Base-by-base conservation (phyloP, 2,113 vertebrate genomes). In the Sander lucioperca region DNA sequence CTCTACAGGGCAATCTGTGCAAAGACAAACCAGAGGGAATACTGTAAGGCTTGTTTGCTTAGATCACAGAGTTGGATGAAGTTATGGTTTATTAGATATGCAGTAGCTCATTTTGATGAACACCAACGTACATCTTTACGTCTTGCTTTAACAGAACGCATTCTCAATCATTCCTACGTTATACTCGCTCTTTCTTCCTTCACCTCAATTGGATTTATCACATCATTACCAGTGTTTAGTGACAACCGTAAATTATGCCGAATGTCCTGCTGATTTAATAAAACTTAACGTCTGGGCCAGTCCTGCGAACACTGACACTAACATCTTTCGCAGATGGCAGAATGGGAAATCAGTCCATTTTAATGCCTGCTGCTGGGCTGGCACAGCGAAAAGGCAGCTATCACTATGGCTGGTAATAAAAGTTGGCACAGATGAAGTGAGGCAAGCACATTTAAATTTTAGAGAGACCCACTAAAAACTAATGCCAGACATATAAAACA, bases 311-410 rank as follows among this genome's bases (percentile, higher is more conserved):
- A 47, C 51, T 43, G 75, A 56, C 10, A 3, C 69, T 81, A 86
- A 92, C 58, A 14, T 78, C 48, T 90, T 91, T 73, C 43, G 75
- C 93, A 94, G 86, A 91, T 91, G 88, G 77, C 83, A 82, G 85
- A 85, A 63, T 80, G 66, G 77, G 69, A 86, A 86, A 88, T 74
- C 73, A 56, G 66, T 85, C 71, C 72, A 81, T 62, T 68, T 83
- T 75, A 71, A 83, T 72, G 74, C 36, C 62, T 70, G 80, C 83
- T 84, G 83, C 80, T 23, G 81, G 62, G 62, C 85, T 88, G 85
- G 87, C 81, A 86, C 25, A 27, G 74, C 15, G 3, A 47, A 82
- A 72, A 71, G 45, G 11, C 74, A 59, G 51, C 84, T 81, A 85
- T 79, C 80, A 74, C 67, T 47, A 39, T 68, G 72, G 77, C 66